Percentiles rank a stretch among this genome's conserved stretches.
Evolutionary conservation across 2,888 invertebrate genomes (phyloP).

Genomic region (Mesochorus sp.): DNA sequence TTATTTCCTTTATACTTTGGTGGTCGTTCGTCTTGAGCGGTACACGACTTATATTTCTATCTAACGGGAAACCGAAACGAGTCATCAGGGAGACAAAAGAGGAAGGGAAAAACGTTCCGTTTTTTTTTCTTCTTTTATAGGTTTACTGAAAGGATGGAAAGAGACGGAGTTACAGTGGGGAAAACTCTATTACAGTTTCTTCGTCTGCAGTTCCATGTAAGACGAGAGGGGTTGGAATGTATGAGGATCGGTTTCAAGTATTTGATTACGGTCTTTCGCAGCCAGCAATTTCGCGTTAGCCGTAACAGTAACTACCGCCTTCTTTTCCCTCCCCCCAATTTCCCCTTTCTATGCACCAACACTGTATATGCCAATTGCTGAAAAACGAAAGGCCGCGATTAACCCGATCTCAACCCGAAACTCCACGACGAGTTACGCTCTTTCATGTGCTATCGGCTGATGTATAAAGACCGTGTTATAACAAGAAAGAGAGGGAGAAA

Average conservation of each 20-base stretch:
- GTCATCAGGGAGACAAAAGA: slow-evolving; percentile 27
- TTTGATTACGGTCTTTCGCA: slow-evolving; percentile 78
- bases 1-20: too few species aligned
- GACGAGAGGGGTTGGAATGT: neutral
- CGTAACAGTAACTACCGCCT: slow-evolving; percentile 69
- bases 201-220: slow-evolving; percentile 10
- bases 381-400: slow-evolving; percentile 4
- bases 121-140: slow-evolving; percentile 45
- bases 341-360: neutral
- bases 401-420: neutral
- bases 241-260: slow-evolving; percentile 73
- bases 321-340: neutral
- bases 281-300: slow-evolving; percentile 73
- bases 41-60: slow-evolving; percentile 6
- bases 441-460: neutral
- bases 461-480: slow-evolving; percentile 49
- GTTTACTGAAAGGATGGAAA: neutral
- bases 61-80: slow-evolving; percentile 30
- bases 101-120: slow-evolving; percentile 56
- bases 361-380: neutral
- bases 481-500: slow-evolving; percentile 58
- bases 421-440: neutral
- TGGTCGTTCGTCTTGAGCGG: neutral
- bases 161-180: slow-evolving; percentile 6
- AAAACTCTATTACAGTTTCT: slow-evolving; percentile 34